Base-by-base conservation (phyloP, 2,888 invertebrate species). In the Lacanobia wlatinum region DNA sequence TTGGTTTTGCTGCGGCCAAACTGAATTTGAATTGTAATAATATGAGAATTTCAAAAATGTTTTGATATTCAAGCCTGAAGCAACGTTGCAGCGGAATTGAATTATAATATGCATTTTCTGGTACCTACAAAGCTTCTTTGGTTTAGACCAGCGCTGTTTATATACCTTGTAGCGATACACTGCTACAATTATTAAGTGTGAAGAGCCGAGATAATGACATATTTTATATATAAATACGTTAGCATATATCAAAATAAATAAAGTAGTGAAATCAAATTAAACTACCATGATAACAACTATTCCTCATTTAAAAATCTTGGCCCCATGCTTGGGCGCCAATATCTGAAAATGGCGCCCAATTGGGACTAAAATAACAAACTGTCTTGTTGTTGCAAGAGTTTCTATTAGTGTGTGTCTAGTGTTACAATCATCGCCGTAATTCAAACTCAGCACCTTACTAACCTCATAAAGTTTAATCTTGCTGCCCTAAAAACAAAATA, bases 1-100 rank as follows among this genome's bases (percentile, higher is more conserved):
- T 70, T 58, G 21, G 52, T 70, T 23, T 52, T 10, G 23, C 34
- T 52, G 8, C 18, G 3, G 18, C 46, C 46, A 59, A 38, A 52
- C 28, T 77, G 58, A 59, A 69, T 52, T 58, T 52, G 50, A 70
- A 70, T 52, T 70, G 38, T 46, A 40, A 70, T 77, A 70, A 59
- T 77, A 77, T n/a, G 18, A 21, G 3, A 58, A 52, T 48, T 53
- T 8, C 16, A 64, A 23, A 78, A 38, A 52, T 14, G 16, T 52
- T 63, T 59, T 7, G 48, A 21, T 74, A 21, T 52, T 40, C 12
- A 48, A 43, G 14, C 23, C 46, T 43, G n/a, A 43, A 18, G 9
- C 48, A 23, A 28, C 3, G 43, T 6, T 64, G 23, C 16, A 68
- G 12, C 8, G 9, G 48, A 3, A 7, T 43, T 38, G 16, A 6